Base-by-base conservation (phyloP, 2,797 vertebrate genomes). In the Melanotaenia pygmaea region DNA sequence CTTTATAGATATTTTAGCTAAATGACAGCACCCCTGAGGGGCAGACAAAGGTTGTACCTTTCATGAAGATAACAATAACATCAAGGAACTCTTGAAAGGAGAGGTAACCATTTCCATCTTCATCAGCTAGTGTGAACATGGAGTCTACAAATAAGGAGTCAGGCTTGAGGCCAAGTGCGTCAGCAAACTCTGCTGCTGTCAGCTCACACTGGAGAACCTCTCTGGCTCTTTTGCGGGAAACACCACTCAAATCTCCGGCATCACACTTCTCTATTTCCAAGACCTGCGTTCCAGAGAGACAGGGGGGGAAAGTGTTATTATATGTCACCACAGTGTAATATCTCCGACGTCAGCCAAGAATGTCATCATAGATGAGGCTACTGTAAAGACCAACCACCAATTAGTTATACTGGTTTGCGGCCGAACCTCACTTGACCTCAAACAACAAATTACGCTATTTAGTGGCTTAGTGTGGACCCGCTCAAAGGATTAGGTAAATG, bases 51-150 rank as follows among this genome's bases (percentile, higher is more conserved):
- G 9, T 62, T 84, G 81, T 76, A 93, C 93, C 93, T 86, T 90
- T 93, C 93, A 94, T 94, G 50, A 99, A 98, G 87, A 97, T 94
- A 65, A 96, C 96, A 28, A 99, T 91, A 79, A 99, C 97, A 76
- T 98, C 96, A n/a, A 99, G 91, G 79, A 99, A 99, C 90, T 99
- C 98, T 59, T 96, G 94, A 88, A 98, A 97, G 59, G 97, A 99
- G 76, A 99, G 94, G 92, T 97, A 99, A 14, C 98, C 97, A 0
- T 99, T 99, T 71, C 96, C 94, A 0, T 99, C 98, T 86, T 98
- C 97, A 89, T 99, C 98, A 0, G 97, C 98, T 12, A 97, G 84
- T 1, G 95, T 96, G 89, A 99, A 99, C 97, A 99, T 99, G 85
- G 96, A 96, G 40, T 99, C 95, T 80, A 99, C 96, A 69, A 99